Base-by-base conservation (phyloP, 2,797 vertebrate species). In the Myotis planiceps region DNA sequence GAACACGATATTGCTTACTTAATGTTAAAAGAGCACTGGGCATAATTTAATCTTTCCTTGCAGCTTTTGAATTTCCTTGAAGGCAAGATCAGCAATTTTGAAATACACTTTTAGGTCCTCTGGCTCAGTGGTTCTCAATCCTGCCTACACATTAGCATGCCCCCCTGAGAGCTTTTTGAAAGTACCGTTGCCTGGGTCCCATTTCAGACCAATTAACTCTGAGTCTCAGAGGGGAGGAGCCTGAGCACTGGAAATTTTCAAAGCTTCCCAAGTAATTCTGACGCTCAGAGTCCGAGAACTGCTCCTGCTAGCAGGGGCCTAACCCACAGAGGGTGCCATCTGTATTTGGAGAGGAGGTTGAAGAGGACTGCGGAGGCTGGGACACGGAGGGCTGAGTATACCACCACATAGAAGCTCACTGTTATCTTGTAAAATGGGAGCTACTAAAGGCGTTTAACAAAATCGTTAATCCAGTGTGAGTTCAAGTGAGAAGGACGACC, bases 41-140 rank as follows among this genome's bases (percentile, higher is more conserved):
- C 23, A 94, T 95, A 97, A 96, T 91, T 96, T 94, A 92, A 92
- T 97, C 96, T 94, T 97, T 97, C 95, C 81, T 97, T 97, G 94
- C 97, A 92, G 92, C 93, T 96, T 93, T 81, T 88, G 89, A 96
- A 90, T 97, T 97, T 97, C 92, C 92, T 96, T 97, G 95, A 97
- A 94, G 95, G 89, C 90, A 94, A 96, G 96, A 90, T 96, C 97
- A 97, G 97, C 97, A 96, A 74, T 95, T 97, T 94, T 88, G 80
- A 97, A 94, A 96, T 85, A 97, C n/a, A 94, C 81, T 96, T 96
- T 96, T 93, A 89, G 87, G 88, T 95, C 39, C 68, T 97, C 51
- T 53, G 58, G 78, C 78, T 90, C 80, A 92, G 37, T 82, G 84
- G 63, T 94, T 97, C 94, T 91, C 89, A 83, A 65, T 39, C 51